Percentiles rank a stretch among this genome's conserved stretches.
phyloP scores from a whole-genome alignment of 2,797 vertebrate species.

The Hyperoplus immaculatus region DNA sequence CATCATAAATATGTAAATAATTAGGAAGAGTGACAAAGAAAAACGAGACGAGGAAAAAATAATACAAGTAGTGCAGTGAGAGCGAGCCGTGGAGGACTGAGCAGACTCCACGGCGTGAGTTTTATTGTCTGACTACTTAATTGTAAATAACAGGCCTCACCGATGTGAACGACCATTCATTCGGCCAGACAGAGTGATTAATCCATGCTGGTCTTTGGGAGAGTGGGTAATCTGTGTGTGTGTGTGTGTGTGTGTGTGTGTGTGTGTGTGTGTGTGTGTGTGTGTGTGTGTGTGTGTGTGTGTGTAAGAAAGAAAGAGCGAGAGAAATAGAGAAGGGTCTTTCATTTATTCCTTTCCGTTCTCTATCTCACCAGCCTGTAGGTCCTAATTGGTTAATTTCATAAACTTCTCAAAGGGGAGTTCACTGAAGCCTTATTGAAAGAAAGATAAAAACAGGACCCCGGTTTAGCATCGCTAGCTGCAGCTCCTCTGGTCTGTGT shows the following conservation, averaged over 20 bases:
- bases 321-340: slow-evolving; percentile 61
- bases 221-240: slow-evolving; percentile 45
- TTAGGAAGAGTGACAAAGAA: slow-evolving; percentile 9
- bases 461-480: slow-evolving; percentile 66
- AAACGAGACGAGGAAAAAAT: slow-evolving; percentile 12
- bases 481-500: slow-evolving; percentile 64
- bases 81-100: slow-evolving; percentile 41
- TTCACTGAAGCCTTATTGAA: slow-evolving; percentile 43
- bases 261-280: too few relatives aligned
- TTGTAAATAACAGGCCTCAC: slow-evolving; percentile 81
- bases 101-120: slow-evolving; percentile 79
- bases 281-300: too few relatives aligned
- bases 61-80: slow-evolving; percentile 37
- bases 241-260: slow-evolving; percentile 42
- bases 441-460: slow-evolving; percentile 16
- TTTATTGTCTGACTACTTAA: slow-evolving; percentile 84
- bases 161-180: slow-evolving; percentile 85
- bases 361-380: slow-evolving; percentile 67
- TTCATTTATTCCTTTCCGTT: slow-evolving; percentile 64
- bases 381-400: slow-evolving; percentile 86
- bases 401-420: slow-evolving; percentile 78
- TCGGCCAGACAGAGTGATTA: slow-evolving; percentile 84
- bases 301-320: slow-evolving; percentile 19
- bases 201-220: slow-evolving; percentile 81
- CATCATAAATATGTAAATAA: background rate